Evolutionary conservation across 2,113 vertebrate genomes (phyloP), one percentile per base, ranked within the genome.

Genomic region (Phasianus colchicus): DNA sequence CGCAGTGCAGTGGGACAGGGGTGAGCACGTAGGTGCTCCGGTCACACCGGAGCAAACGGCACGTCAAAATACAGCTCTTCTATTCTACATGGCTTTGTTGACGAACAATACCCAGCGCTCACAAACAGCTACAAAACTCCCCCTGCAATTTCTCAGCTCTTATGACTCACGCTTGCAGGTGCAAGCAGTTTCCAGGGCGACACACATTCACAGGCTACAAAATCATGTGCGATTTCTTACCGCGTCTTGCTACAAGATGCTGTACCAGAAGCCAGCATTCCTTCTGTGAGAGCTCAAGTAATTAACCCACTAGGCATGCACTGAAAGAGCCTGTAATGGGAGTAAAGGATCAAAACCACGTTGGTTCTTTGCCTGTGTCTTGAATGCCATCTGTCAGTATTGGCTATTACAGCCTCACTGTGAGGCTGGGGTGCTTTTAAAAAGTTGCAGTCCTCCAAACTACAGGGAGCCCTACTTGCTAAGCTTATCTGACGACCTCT

Each of bases 141-240:
- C 22, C 58, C 77, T 67, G 5, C 74, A 48, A 2, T 55, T 78
- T 83, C 65, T 85, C 71, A 15, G 80, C 92, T 61, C 77, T 22
- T 80, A 10, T 94, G 95, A 96, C 61, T 97, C 95, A 95, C 8
- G 30, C 65, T 42, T 83, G 94, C 96, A 97, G 97, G 93, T 97
- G 96, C 97, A 76, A 75, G 76, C 1, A 24, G 97, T 97, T 96
- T 86, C 97, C 96, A 96, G 80, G 97, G 97, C 94, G 95, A 97
- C 88, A 84, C 78, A 83, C 43, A 92, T 63, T 94, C 85, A 52
- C 88, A 93, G 82, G 63, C 75, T 90, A 8, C 65, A 63, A 61
- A 88, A 92, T 81, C 32, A 27, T 66, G 29, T 55, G 80, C 0
- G 6, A 71, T 84, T 97, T 89, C 89, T 95, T 94, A 61, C 73